Base-by-base conservation (phyloP, 37 sponge, comb jelly and placozoan species). In the Mnemiopsis leidyi region DNA sequence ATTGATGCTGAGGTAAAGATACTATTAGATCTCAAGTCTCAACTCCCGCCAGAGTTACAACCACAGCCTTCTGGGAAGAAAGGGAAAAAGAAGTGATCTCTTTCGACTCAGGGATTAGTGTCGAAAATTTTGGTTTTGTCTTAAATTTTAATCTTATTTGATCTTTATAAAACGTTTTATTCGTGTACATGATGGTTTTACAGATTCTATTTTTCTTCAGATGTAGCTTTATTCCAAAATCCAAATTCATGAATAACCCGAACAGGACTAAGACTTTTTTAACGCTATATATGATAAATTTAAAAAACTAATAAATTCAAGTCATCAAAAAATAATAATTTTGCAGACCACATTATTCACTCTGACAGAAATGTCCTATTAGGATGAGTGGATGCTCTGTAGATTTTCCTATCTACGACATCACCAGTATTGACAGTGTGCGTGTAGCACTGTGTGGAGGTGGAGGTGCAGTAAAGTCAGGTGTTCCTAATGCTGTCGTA, bases 1-100 rank as follows among this genome's bases (percentile, higher is more conserved):
- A 23, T 94, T 21, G 94, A 94, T 73, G 69, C 3, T 3, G 94
- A 95, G 39, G 94, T 95, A 13, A 34, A 93, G 18, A 9, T 38
- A 32, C 68, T 93, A 68, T 23, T 93, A 1, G 25, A 23, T 2
- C 38, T 93, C 39, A 93, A 93, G 79, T 38, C 25, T 16, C 0
- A 39, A 26, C 79, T 93, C 3, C 77, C 77, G 1, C 1, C 76
- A 18, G 82, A 77, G 32, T 36, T 38, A 24, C 77, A 36, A 36
- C 76, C 16, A 32, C 38, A 93, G 48, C 38, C 76, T 23, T 32
- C 36, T 38, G 82, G 82, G 40, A 93, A 93, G 93, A 93, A 93
- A 76, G 34, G 29, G 32, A 76, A 75, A 31, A 48, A 48, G 61
- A 48, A 48, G 13, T 48, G 13, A 48, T 48, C 61, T 48, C 13